Conservation (phyloP, 2,797 vertebrate genomes). For the Glyptemys insculpta region DNA sequence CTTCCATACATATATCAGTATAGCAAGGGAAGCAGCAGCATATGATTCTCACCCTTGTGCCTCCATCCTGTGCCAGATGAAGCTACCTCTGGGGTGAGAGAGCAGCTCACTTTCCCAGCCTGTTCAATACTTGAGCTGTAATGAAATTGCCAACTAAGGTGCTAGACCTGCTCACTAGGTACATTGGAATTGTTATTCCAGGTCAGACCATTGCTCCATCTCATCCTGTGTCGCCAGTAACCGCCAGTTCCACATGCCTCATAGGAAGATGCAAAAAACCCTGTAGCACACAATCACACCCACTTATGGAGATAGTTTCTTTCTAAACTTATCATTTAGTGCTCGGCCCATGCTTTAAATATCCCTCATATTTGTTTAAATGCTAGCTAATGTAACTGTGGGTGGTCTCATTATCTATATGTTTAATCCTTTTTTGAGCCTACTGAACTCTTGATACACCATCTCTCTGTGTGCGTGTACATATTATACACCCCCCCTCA, state of each 20-base stretch:
- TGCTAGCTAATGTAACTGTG: not conserved
- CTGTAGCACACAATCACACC: not conserved
- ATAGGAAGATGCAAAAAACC: not conserved
- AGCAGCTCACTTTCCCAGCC: not conserved
- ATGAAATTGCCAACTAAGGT: not conserved
- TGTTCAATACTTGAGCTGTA: not conserved
- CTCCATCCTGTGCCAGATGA: not conserved
- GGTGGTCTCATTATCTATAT: not conserved
- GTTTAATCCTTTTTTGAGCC: not conserved
- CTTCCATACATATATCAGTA: not conserved
- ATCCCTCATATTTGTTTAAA: not conserved
- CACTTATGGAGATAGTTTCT: not conserved
- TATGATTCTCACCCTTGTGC: not conserved
- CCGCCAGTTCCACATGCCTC: not conserved
- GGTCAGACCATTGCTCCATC: not conserved
- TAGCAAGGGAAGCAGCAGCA: not conserved
- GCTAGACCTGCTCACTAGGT: not conserved
- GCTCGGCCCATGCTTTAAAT: not conserved
- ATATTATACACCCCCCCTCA: not conserved
- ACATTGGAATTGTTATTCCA: not conserved
- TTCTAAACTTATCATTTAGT: not conserved
- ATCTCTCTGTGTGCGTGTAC: not conserved
- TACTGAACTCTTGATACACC: not conserved
- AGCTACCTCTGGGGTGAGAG: not conserved
- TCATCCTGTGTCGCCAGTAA: not conserved